Evolutionary conservation across 2,113 vertebrate genomes (phyloP).

Genomic region (Apeltes quadracus): DNA sequence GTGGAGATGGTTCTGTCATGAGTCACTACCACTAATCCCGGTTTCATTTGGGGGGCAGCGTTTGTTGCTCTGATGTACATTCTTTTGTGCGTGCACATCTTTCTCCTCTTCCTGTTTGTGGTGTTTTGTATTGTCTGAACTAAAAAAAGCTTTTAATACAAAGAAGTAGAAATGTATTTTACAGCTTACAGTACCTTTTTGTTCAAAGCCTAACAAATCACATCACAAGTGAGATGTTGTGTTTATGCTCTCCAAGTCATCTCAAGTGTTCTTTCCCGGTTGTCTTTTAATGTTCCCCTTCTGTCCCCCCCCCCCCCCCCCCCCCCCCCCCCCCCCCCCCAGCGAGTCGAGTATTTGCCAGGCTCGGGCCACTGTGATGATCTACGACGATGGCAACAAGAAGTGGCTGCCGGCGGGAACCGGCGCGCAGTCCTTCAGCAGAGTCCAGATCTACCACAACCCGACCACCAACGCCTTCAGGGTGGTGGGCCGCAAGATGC

Average conservation of each 20-base stretch:
- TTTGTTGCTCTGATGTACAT: background rate
- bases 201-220: no score
- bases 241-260: background rate
- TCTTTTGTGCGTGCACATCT: background rate
- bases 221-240: background rate
- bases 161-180: background rate
- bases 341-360: constrained; percentile 89
- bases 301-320: no score
- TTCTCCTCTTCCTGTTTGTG: background rate
- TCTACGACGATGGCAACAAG: constrained; percentile 88
- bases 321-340: no score
- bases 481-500: constrained; percentile 90
- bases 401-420: constrained; percentile 89
- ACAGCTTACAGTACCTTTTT: background rate
- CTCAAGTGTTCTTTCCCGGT: background rate
- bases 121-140: background rate
- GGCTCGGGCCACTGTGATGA: constrained; percentile 91
- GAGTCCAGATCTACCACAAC: constrained; percentile 92
- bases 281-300: background rate
- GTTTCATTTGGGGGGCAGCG: background rate
- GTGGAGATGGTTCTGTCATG: background rate
- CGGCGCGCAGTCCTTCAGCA: constrained; percentile 86
- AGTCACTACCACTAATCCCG: background rate
- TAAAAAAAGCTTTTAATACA: background rate
- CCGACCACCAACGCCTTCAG: constrained; percentile 86